These are phyloP conservation scores for Eupithecia subfuscata DNA, from an alignment of 2,888 invertebrate species.

Conservation along the genomic window DNA sequence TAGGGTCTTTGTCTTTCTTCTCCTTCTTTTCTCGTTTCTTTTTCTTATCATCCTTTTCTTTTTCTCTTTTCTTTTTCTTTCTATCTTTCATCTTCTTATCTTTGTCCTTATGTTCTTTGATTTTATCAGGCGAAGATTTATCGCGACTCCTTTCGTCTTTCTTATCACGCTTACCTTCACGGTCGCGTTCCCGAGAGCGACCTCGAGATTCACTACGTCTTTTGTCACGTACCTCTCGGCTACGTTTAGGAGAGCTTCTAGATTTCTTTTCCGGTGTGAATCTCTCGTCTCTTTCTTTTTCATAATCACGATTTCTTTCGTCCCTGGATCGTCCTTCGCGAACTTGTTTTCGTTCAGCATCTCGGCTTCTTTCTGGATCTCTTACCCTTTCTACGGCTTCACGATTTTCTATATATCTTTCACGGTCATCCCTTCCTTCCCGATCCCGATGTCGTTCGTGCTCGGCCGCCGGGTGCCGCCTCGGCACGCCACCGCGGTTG, in stretches of 20 bases:
- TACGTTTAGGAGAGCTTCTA: conserved; percentile 71
- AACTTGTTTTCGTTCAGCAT: conserved; percentile 56
- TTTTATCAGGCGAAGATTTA: conserved; percentile 75
- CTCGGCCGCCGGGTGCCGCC: conserved; percentile 71
- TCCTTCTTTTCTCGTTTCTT: conserved; percentile 81
- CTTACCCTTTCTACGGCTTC: conserved; percentile 71
- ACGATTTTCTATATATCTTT: conserved; percentile 72
- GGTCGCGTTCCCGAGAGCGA: conserved; percentile 80
- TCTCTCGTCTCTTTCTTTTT: conserved; percentile 77
- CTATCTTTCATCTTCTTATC: conserved; percentile 80
- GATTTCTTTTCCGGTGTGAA: conserved; percentile 72
- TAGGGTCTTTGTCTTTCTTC: conserved; percentile 80
- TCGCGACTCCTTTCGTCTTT: conserved; percentile 78
- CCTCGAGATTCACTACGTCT: conserved; percentile 77
- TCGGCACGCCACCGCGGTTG: conserved; percentile 65
- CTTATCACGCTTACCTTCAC: conserved; percentile 81
- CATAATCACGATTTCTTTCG: conserved; percentile 71
- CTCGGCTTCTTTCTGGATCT: conserved; percentile 66
- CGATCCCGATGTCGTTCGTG: conserved; percentile 75
- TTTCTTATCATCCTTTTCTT: conserved; percentile 76
- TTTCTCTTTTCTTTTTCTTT: conserved; percentile 83
- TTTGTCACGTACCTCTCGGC: conserved; percentile 70
- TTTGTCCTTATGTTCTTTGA: conserved; percentile 83
- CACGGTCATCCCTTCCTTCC: conserved; percentile 72
- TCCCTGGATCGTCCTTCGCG: conserved; percentile 48